These are phyloP conservation scores for Macaria liturata DNA, from an alignment of 2,888 invertebrate genomes.

Conservation along the genomic window DNA sequence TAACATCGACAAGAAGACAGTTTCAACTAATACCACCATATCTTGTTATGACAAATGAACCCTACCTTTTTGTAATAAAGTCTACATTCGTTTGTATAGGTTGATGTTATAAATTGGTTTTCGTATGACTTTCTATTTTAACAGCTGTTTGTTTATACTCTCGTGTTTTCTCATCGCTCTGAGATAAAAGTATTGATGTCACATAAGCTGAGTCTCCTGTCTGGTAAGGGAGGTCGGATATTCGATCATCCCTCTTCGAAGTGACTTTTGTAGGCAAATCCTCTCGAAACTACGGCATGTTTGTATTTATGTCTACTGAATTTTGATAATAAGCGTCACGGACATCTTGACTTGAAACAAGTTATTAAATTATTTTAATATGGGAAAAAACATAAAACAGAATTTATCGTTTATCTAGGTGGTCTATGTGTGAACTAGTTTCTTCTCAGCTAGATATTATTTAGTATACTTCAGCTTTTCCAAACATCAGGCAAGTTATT, in stretches of 20 bases:
- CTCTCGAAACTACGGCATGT: not conserved
- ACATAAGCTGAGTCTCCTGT: conserved; percentile 11
- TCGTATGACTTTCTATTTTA: conserved; percentile 15
- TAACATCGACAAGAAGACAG: conserved; percentile 4
- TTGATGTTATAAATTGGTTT: not conserved
- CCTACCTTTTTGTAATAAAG: too few relatives aligned
- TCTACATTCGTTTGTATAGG: too few relatives aligned
- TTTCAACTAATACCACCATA: not conserved
- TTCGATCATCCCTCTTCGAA: conserved; percentile 1
- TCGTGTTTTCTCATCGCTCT: conserved; percentile 27
- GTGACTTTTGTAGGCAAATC: conserved; percentile 2
- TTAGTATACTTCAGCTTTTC: too few relatives aligned
- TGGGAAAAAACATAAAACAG: too few relatives aligned
- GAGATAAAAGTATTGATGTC: conserved; percentile 9
- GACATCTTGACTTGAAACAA: too few relatives aligned
- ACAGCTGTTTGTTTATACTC: conserved; percentile 22
- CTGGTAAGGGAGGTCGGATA: conserved; percentile 4
- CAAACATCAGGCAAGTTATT: too few relatives aligned
- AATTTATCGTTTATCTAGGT: too few relatives aligned
- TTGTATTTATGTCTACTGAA: not conserved
- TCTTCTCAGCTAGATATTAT: too few relatives aligned
- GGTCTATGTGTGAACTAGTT: too few relatives aligned
- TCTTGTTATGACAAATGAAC: too few relatives aligned
- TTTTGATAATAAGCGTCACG: too few relatives aligned
- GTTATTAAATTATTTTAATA: too few relatives aligned